Evolutionary conservation across 2,888 invertebrate species (phyloP), one percentile per base, ranked within the genome.

Genomic region (Drosophila melanosoma): DNA sequence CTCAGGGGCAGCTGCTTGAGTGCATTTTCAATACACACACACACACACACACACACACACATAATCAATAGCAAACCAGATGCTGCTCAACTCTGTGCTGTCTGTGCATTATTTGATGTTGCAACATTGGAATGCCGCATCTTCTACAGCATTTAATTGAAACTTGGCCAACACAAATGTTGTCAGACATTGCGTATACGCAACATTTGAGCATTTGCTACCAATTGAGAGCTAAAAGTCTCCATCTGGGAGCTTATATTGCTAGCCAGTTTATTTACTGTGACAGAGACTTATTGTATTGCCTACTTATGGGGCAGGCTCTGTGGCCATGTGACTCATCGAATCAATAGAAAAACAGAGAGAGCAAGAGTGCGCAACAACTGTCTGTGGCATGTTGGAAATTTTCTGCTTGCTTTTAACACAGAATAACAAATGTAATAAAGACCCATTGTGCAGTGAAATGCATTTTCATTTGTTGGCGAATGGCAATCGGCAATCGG

Each of bases 31-130:
- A 77, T 79, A 62, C 40, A 62, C 73, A 26, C 26, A 26, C 3
- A 62, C 40, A 62, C 73, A 74, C 73, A 73, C 75, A 82, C 26
- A 26, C 26, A 4, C 2, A 62, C 40, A 62, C 73, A 74, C 73
- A 73, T 73, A 82, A 82, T 87, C 87, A 84, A 87, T 75, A 67
- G 66, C n/a, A 52, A 20, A 8, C 38, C 51, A 67, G 65, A 52
- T 49, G 32, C 20, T n/a, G 51, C 17, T 40, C 52, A 7, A 15
- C 66, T 17, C n/a, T 20, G 4, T 7, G 45, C 20, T 8, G 45
- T 15, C 45, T 36, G 61, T 32, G 40, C 10, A 40, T 26, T 17
- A 49, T 65, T 26, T 40, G 32, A 26, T 51, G 38, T n/a, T 36
- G 20, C 64, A 38, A 26, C 29, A 17, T n/a, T 2, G 20, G 40